Base-by-base conservation (phyloP, 2,797 vertebrate species). In the Thunnus albacares region DNA sequence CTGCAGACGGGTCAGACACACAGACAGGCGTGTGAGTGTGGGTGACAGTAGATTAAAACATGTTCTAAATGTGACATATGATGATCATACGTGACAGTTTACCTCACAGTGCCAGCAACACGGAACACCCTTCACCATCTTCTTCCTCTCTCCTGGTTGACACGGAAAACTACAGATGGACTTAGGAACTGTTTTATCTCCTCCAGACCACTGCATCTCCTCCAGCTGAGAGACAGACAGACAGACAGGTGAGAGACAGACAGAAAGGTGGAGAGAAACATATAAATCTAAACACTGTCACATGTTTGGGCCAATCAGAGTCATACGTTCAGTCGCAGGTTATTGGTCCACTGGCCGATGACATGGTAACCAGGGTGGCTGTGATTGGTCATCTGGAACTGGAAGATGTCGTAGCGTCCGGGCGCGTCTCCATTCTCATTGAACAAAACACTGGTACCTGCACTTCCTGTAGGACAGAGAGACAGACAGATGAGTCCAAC, bases 91-190 rank as follows among this genome's bases (percentile, higher is more conserved):
- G 9, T 33, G 30, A 33, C 30, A 22, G 18, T 17, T 77, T 71
- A 94, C 93, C 93, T 98, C 97, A 9, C 97, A 99, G 94, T 98
- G 97, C 98, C 98, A 99, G 49, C 98, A 99, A 89, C 98, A 99
- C 0, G 97, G 93, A 0, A 98, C 97, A 0, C 97, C 97, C 64
- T 98, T 98, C 82, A 99, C 97, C 95, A 98, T 98, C 90, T 97
- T 98, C 90, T 98, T 98, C 47, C 96, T 92, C 86, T 98, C 97
- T 0, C 98, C 97, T 0, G 97, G 89, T 0, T 90, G 85, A 45
- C 98, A 99, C 0, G 97, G 97, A 10, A 97, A 95, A 91, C 97
- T 99, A 85, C 97, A 98, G 38, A 96, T 95, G 0, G 97, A 98
- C 0, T 92, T 87, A 0, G 97, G 97, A 1, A 96, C 89, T 2